phyloP scores from a whole-genome alignment of 1,140 invertebrate genomes.

The Antheraea pernyi region DNA sequence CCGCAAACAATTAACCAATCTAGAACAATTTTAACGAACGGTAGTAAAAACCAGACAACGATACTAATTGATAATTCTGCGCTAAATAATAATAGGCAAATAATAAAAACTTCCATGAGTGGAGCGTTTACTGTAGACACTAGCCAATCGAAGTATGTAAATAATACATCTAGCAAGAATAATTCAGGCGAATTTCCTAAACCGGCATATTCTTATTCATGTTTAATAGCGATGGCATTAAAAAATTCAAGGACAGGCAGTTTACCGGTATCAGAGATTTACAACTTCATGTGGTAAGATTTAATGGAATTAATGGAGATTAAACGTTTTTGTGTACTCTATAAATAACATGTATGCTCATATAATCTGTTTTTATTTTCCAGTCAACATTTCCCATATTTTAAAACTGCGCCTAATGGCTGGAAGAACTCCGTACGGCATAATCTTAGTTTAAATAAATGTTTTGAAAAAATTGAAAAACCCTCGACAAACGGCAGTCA shows the following conservation, averaged over 20 bases:
- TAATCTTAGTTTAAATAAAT: constrained; percentile 97
- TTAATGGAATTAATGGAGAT: neutral
- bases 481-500: constrained; percentile 89
- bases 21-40: constrained; percentile 76
- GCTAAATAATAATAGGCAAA: constrained; percentile 70
- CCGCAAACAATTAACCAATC: constrained; percentile 61
- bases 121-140: constrained; percentile 66
- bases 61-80: constrained; percentile 76
- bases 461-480: constrained; percentile 98
- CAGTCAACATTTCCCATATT: constrained; percentile 98
- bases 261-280: constrained; percentile 98
- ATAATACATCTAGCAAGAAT: constrained; percentile 72
- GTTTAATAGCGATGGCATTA: constrained; percentile 97
- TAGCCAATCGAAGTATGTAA: constrained; percentile 73
- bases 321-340: neutral
- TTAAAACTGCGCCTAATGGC: constrained; percentile 97
- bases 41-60: constrained; percentile 72
- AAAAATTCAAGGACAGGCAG: constrained; percentile 97
- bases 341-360: neutral
- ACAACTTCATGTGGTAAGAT: constrained; percentile 98
- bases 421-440: constrained; percentile 99
- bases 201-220: constrained; percentile 98
- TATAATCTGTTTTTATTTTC: constrained; percentile 62
- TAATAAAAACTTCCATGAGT: constrained; percentile 71
- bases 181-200: constrained; percentile 92